Conservation (phyloP, 2,113 vertebrate genomes). For the Bothrops jararaca region DNA sequence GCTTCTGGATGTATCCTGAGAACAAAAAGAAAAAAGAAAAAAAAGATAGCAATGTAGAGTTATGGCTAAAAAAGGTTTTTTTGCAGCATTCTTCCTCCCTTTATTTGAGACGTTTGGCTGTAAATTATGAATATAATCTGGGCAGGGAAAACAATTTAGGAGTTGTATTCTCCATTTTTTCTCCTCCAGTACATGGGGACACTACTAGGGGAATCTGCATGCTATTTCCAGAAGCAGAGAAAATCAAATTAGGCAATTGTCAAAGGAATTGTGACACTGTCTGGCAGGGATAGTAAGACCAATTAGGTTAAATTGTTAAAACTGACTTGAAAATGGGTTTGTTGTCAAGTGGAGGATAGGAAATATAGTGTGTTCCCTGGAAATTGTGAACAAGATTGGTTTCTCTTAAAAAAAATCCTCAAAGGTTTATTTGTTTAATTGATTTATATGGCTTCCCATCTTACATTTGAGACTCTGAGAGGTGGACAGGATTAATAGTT, state of each 20-base stretch:
- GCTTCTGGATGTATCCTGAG: slow-evolving; percentile 61
- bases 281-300: neutral
- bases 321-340: neutral
- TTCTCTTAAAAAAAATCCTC: neutral
- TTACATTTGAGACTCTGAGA: neutral
- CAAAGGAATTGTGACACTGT: neutral
- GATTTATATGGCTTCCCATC: neutral
- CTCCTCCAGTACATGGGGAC: neutral
- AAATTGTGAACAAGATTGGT: neutral
- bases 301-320: neutral
- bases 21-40: neutral
- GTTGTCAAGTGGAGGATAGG: neutral
- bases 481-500: neutral
- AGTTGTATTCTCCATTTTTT: neutral
- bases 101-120: no score
- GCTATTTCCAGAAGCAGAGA: neutral
- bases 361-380: neutral
- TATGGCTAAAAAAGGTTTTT: neutral
- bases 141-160: neutral
- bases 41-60: neutral
- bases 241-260: neutral
- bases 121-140: no score
- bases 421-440: neutral
- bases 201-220: neutral
- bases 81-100: no score